Base-by-base conservation (phyloP, 2,888 invertebrate species). In the Tenthredo scrophulariae region DNA sequence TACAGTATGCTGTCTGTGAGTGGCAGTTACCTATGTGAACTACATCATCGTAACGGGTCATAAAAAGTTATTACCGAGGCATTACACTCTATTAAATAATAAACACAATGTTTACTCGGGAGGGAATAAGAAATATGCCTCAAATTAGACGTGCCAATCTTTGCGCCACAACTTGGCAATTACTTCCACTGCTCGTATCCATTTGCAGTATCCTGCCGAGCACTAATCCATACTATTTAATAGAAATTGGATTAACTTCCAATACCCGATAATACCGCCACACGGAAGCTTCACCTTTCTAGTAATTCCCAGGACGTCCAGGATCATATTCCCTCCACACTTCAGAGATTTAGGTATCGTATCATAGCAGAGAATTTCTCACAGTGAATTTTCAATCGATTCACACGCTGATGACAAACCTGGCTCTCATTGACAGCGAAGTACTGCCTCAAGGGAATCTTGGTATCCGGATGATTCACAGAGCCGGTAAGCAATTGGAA, bases 21-120 rank as follows among this genome's bases (percentile, higher is more conserved):
- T 33, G 37, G 26, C 77, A 62, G 62, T 22, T 29, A 10, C n/a
- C 33, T 29, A 26, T 80, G 54, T 46, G 50, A 80, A 40, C 80
- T 40, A 80, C 80, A 80, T 80, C 80, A 58, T 40, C 15, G 58
- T 62, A 62, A 80, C 80, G 80, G 80, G n/a, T 62, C 40, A 62
- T 80, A 62, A 80, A 80, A 80, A 80, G 33, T 80, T 80, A 80
- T 58, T 80, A 62, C 80, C 80, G 40, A 80, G 62, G 80, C 40
- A 80, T 80, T 80, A 62, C 37, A 33, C 22, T 40, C 80, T 62
- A 80, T 80, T 80, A 80, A 80, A 62, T 80, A 80, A 62, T 80
- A 62, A 80, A 80, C 37, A 80, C 80, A 62, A 62, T 80, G 80
- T 58, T 80, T 62, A 80, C 29, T 80, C 33, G 62, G 58, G 4